Conservation (phyloP, 2,888 invertebrate species). For the Eucera pruinosa region DNA sequence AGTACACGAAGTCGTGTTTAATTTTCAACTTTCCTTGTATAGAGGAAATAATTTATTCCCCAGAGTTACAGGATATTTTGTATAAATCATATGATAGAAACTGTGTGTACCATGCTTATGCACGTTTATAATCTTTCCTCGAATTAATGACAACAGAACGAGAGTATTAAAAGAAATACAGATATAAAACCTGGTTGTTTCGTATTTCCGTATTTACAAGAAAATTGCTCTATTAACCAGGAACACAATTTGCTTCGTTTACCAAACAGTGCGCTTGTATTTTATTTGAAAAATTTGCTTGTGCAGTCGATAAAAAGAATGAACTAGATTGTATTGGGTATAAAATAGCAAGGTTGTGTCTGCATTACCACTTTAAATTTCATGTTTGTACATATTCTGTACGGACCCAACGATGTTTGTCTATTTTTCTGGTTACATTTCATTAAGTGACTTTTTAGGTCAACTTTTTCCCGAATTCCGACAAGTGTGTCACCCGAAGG, state of each 20-base stretch:
- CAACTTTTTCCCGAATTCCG: no score
- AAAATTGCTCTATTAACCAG: neutral
- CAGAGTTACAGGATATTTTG: no score
- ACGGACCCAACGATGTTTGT: neutral
- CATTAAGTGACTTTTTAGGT: no score
- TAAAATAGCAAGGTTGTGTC: neutral
- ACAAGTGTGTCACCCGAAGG: no score
- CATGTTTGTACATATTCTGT: neutral
- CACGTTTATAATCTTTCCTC: no score
- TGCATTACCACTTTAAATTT: neutral
- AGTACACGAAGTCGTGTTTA: no score
- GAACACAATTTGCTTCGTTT: neutral
- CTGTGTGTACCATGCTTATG: no score
- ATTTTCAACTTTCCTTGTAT: no score
- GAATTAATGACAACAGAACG: no score
- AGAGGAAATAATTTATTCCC: no score
- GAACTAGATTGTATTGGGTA: neutral
- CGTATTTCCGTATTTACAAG: neutral
- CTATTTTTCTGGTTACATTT: constrained; percentile 17
- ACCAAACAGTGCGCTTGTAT: neutral
- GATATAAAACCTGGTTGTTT: neutral
- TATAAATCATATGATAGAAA: no score
- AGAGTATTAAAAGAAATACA: neutral
- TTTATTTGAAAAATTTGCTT: neutral
- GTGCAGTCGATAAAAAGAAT: neutral